phyloP scores from a whole-genome alignment of 64 coral and sea anemone genomes.

The Orbicella faveolata region DNA sequence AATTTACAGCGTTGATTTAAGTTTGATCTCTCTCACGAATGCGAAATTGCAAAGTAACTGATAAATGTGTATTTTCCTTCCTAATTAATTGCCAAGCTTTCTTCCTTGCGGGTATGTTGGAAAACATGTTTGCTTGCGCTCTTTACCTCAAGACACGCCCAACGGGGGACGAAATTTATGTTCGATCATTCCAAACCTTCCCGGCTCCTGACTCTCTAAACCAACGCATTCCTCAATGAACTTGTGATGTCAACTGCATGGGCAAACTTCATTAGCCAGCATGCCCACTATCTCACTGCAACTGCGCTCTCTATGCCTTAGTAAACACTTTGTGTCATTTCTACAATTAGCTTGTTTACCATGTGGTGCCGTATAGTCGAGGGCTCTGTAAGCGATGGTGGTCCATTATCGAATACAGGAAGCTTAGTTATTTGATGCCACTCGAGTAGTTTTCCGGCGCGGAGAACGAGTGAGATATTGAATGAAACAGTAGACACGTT shows the following conservation, averaged over 20 bases:
- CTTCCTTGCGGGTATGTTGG: not conserved
- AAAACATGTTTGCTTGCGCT: not conserved
- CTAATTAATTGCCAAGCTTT: conserved; percentile 23
- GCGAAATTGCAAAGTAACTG: not conserved
- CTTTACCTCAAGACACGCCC: conserved; percentile 38
- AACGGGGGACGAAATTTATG: not conserved
- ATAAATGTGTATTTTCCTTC: not conserved
- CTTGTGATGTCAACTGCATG: not conserved
- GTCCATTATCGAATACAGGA: conserved; percentile 56
- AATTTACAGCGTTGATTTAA: not conserved
- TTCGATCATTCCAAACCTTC: not conserved
- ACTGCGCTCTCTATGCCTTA: not conserved
- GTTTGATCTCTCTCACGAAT: not conserved
- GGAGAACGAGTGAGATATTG: not conserved
- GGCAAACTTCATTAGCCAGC: not conserved
- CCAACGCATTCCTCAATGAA: conserved; percentile 13
- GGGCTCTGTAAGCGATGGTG: not conserved
- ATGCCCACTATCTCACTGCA: conserved; percentile 11
- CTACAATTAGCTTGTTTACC: conserved; percentile 37
- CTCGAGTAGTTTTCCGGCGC: conserved; percentile 33
- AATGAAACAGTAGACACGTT: conserved; percentile 8
- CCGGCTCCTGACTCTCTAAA: not conserved
- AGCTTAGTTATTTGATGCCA: conserved; percentile 21
- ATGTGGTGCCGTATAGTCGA: conserved; percentile 24
- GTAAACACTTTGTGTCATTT: conserved; percentile 46